Evolutionary conservation across 2,113 vertebrate genomes (phyloP), one percentile per base, ranked within the genome.

Genomic region (Paratilapia polleni): DNA sequence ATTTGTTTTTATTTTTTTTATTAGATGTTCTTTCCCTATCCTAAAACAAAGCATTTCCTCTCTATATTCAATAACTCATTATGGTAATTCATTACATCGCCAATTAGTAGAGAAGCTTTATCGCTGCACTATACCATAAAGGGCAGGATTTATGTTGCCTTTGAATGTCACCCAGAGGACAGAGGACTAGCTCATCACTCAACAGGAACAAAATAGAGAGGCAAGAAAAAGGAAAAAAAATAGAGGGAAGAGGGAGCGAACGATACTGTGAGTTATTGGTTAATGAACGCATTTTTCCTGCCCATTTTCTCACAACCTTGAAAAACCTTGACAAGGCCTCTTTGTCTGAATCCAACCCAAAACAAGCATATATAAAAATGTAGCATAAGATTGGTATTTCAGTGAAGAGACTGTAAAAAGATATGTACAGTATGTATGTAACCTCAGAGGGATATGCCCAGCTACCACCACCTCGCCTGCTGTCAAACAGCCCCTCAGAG

Each of bases 131-230:
- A 95, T 97, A 96, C 98, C 97, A 97, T 98, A 98, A 99, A 98
- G 97, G 96, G 94, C 96, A 97, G 96, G 97, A 99, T 99, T 99
- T 99, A 99, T 98, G 97, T 97, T 89, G 94, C 95, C 96, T 97
- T 97, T 99, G 97, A 99, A 99, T 99, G 97, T 99, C 98, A 99
- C 98, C 98, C 98, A 98, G 97, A 98, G 97, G 97, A 98, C 98
- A 96, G 92, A 88, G 88, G 92, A 92, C 97, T 95, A 96, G 96
- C 96, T 97, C 97, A 98, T 98, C 97, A 97, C 96, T 98, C 97
- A 97, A 96, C 96, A 96, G 96, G 91, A 97, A 97, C 97, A 96
- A 93, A 97, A 92, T 88, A 86, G 79, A 88, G 77, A 83, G 89
- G 93, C 87, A 89, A 63, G 83, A 86, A 81, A 31, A 74, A 92